Percentiles rank a stretch among this genome's conserved stretches.
phyloP scores from a whole-genome alignment of 2,888 invertebrate species.

The Acanthosoma haemorrhoidale region DNA sequence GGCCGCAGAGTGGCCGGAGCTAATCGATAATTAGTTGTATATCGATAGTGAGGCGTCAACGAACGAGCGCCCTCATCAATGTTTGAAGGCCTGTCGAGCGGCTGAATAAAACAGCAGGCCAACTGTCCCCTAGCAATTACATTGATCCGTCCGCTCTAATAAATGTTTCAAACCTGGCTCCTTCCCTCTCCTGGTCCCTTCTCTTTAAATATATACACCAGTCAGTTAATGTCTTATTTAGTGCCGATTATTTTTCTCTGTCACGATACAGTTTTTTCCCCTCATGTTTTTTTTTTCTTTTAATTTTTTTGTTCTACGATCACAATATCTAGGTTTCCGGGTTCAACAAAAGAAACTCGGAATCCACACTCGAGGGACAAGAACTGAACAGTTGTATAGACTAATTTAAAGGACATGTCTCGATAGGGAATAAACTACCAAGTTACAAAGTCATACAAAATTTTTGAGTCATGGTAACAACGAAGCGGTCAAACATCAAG shows the following conservation, averaged over 20 bases:
- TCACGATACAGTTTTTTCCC: too few species aligned
- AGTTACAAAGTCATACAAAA: too few species aligned
- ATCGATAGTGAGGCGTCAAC: conserved; percentile 12
- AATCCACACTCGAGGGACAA: too few species aligned
- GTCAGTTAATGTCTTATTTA: conserved; percentile 2
- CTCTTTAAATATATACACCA: neutral
- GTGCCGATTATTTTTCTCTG: neutral
- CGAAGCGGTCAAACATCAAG: too few species aligned
- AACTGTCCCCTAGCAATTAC: neutral
- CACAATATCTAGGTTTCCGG: too few species aligned
- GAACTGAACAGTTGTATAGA: too few species aligned
- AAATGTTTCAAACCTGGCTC: neutral
- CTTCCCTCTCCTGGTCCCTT: neutral
- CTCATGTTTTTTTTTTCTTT: too few species aligned
- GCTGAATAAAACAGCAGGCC: neutral
- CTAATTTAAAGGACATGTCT: too few species aligned
- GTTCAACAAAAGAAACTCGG: too few species aligned
- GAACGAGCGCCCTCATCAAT: neutral
- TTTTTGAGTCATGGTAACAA: too few species aligned
- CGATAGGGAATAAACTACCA: too few species aligned
- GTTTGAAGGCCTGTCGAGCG: neutral
- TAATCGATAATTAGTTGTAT: conserved; percentile 4
- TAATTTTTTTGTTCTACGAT: too few species aligned
- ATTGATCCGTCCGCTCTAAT: neutral
- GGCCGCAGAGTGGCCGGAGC: neutral